phyloP scores from a whole-genome alignment of 2,888 invertebrate genomes.

The Leucophenga montana region DNA sequence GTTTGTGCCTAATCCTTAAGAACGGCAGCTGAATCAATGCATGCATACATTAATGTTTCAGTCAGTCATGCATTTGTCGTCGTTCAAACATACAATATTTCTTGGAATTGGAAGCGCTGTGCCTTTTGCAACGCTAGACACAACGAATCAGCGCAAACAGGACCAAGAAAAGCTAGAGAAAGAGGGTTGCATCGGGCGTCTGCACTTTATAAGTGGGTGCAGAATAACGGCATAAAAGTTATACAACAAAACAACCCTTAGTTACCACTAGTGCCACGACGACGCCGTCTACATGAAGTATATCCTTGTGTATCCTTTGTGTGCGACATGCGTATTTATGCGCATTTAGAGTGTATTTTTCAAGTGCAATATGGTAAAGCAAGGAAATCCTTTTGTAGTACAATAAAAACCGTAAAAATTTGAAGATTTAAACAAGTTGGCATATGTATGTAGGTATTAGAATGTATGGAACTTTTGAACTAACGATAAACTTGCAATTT shows the following conservation, averaged over 20 bases:
- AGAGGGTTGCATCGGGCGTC: constrained; percentile 20
- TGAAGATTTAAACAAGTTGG: not conserved
- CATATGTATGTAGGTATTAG: not conserved
- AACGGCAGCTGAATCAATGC: not conserved
- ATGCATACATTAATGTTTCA: constrained; percentile 14
- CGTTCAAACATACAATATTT: too few species aligned
- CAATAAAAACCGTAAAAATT: not conserved
- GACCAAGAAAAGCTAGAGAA: not conserved
- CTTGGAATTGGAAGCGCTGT: constrained; percentile 51
- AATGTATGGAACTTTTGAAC: not conserved
- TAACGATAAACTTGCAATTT: not conserved
- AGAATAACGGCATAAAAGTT: constrained; percentile 41
- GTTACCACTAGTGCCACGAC: not conserved
- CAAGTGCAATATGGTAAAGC: constrained; percentile 9
- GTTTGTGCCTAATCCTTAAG: not conserved
- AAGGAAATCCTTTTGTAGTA: not conserved
- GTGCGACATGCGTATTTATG: constrained; percentile 13
- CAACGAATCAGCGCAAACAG: not conserved
- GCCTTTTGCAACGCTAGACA: constrained; percentile 22
- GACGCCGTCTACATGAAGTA: not conserved
- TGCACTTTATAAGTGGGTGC: constrained; percentile 51
- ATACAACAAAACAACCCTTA: constrained; percentile 47
- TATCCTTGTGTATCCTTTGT: not conserved
- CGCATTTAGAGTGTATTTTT: constrained; percentile 11
- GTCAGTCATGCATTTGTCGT: constrained; percentile 26